Conservation (phyloP, 2,888 invertebrate genomes). For the Alloplasta piceator region DNA sequence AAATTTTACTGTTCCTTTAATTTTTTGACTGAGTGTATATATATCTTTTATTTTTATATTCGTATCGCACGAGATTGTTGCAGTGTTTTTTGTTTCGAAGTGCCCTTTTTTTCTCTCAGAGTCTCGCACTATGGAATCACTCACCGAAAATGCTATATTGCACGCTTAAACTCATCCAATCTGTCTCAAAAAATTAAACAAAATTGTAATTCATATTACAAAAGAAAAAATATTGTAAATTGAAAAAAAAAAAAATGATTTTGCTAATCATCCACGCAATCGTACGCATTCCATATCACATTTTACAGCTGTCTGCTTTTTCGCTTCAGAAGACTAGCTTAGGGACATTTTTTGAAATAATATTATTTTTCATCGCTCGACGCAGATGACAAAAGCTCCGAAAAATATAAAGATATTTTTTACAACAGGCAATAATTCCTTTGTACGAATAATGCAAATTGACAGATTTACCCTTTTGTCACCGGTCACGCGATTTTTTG, state of each 20-base stretch:
- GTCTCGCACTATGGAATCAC: slow-evolving; percentile 22
- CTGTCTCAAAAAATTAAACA: slow-evolving; percentile 53
- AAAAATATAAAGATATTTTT: no score
- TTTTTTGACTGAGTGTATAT: no score
- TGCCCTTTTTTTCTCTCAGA: slow-evolving; percentile 5
- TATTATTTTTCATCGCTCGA: neutral
- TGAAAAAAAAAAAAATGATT: slow-evolving; percentile 53
- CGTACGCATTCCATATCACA: slow-evolving; percentile 78
- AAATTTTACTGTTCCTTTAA: no score
- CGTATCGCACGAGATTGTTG: slow-evolving; percentile 16
- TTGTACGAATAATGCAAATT: no score
- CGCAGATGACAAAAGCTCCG: no score
- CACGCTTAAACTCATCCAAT: slow-evolving; percentile 45
- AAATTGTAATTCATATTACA: slow-evolving; percentile 71
- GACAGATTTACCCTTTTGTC: no score
- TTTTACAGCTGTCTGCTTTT: slow-evolving; percentile 78
- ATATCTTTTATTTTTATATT: slow-evolving; percentile 17
- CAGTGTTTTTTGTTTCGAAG: slow-evolving; percentile 4
- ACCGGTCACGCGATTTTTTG: no score
- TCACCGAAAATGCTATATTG: slow-evolving; percentile 45
- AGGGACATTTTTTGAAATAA: slow-evolving; percentile 64
- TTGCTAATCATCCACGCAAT: slow-evolving; percentile 45
- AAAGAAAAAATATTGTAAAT: slow-evolving; percentile 63
- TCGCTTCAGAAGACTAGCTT: slow-evolving; percentile 78
- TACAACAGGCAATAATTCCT: no score